Evolutionary conservation across 2,797 vertebrate species (phyloP), one percentile per base, ranked within the genome.

Genomic region (Buceros bicornis): DNA sequence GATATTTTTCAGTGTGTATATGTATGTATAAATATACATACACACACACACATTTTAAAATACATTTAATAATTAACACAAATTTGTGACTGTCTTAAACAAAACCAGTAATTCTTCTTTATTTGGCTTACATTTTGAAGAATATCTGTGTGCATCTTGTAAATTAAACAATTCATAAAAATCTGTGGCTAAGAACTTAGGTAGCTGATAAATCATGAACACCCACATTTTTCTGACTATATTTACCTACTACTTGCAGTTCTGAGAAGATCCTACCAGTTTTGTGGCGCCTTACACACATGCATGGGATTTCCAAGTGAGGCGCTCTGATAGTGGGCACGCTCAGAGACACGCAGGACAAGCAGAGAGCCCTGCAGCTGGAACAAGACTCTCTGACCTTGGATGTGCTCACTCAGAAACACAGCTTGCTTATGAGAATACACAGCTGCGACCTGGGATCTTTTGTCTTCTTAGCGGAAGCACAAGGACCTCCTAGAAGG

Each of bases 261-360:
- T 89, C 54, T 72, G 58, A 60, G 71, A 28, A 67, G 42, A 37
- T 53, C 19, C 33, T 72, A 24, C 67, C 17, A 6, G 21, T 67
- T 87, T 58, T 61, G 48, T 5, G 5, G 4, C 67, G 24, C 26
- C 5, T 28, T n/a, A 6, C 9, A 43, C 67, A 25, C 8, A 1
- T 12, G 37, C 10, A 3, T 33, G 57, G 43, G 9, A 19, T 10
- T 45, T 31, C 33, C 31, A 35, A 17, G 18, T 8, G 54, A 35
- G 51, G 64, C 33, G 4, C 25, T 17, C 11, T 1, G 14, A 3
- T 53, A 8, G 24, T 5, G 8, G 45, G 15, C 1, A 0, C n/a
- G 62, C 83, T 65, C 33, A 18, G 62, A 51, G 47, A 8, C 45
- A 28, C 37, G 7, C 17, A 25, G 71, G 28, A 18, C 40, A 6